These are phyloP conservation scores for Rotaria sp. DNA, from an alignment of 2,888 invertebrate genomes.

Conservation along the genomic window DNA sequence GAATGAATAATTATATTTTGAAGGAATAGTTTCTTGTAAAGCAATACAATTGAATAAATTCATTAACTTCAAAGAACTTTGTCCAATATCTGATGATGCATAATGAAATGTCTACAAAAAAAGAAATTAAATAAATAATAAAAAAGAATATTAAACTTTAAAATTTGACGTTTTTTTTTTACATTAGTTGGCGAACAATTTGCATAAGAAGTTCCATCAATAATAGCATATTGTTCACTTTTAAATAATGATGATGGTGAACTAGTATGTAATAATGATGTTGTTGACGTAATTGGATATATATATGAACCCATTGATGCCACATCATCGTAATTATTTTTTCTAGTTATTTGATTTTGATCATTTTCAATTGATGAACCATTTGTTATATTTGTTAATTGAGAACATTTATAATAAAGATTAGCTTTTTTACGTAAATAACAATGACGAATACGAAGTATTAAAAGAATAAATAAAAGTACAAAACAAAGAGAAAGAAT, in stretches of 20 bases:
- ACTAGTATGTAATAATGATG: neutral
- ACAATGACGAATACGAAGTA: neutral
- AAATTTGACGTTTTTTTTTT: neutral
- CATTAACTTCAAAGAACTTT: neutral
- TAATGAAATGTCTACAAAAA: conserved; percentile 31
- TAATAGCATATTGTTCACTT: conserved; percentile 12
- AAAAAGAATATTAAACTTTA: neutral
- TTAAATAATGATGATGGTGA: neutral
- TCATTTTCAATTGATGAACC: neutral
- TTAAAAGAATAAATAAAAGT: neutral
- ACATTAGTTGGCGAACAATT: neutral
- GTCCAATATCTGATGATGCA: neutral
- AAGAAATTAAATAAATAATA: neutral
- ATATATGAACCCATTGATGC: neutral
- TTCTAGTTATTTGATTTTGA: neutral
- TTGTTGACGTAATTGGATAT: conserved; percentile 20
- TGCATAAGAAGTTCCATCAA: neutral
- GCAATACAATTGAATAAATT: neutral
- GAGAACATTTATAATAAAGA: neutral
- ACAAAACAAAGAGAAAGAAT: neutral
- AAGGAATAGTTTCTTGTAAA: too few species aligned
- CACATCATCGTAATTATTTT: neutral
- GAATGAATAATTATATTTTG: neutral
- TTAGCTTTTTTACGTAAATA: neutral
- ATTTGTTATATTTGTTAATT: neutral